Percentiles rank a stretch among this genome's conserved stretches.
Conservation (phyloP, 2,113 vertebrate species). For the Pomatorhinus ruficollis region DNA sequence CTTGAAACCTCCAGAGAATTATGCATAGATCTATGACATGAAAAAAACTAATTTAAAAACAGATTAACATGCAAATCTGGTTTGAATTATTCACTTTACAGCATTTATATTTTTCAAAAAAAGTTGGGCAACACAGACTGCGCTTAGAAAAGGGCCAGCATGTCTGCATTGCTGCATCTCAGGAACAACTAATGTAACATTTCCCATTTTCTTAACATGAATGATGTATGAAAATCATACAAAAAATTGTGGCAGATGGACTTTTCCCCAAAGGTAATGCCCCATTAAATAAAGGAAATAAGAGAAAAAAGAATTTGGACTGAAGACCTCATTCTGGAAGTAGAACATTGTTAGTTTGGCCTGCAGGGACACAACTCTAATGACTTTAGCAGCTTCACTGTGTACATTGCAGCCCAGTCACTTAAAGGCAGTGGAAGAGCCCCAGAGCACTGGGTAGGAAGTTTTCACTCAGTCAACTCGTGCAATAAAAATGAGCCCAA, state of each 20-base stretch:
- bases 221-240: not conserved
- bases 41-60: constrained; percentile 39
- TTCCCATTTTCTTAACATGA: not conserved
- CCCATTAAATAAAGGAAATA: not conserved
- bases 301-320: not conserved
- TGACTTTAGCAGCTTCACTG: not conserved
- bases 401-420: not conserved
- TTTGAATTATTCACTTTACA: constrained; percentile 27
- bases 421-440: not conserved
- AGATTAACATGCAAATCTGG: constrained; percentile 50
- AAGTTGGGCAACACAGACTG: not conserved
- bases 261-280: not conserved
- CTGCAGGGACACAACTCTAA: not conserved
- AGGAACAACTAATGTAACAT: not conserved
- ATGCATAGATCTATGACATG: not conserved
- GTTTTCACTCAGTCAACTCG: not conserved
- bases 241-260: not conserved
- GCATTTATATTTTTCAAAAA: not conserved
- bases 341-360: not conserved
- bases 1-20: constrained; percentile 57
- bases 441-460: not conserved
- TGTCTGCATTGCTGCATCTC: not conserved
- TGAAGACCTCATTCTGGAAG: not conserved
- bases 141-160: not conserved
- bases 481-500: not conserved